Percentiles rank a stretch among this genome's conserved stretches.
phyloP scores from a whole-genome alignment of 1,140 invertebrate genomes.

The Neuroterus valhalla region DNA sequence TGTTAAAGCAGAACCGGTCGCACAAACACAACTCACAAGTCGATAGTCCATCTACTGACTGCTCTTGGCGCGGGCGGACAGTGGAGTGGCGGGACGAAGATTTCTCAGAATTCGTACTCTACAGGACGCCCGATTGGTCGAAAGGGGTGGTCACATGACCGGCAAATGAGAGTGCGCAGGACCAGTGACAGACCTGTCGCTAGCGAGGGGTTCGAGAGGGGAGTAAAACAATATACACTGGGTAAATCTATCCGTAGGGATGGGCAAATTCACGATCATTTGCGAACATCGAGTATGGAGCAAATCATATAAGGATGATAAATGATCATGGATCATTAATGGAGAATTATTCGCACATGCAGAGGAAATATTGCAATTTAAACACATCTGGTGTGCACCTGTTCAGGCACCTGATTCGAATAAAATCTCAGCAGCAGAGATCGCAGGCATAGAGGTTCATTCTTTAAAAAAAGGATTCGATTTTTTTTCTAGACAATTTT shows the following conservation, averaged over 20 bases:
- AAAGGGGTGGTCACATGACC: background rate
- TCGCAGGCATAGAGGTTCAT: too few relatives aligned
- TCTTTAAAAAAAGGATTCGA: background rate
- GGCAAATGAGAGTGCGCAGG: background rate
- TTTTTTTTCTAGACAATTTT: background rate
- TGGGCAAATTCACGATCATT: conserved; percentile 5
- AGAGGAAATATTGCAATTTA: background rate
- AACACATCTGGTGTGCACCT: background rate
- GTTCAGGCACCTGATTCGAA: background rate
- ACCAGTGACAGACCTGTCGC: conserved; percentile 18
- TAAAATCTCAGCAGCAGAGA: background rate
- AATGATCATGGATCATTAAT: background rate
- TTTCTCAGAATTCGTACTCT: conserved; percentile 21
- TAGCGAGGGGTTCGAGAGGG: conserved; percentile 10
- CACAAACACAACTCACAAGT: background rate
- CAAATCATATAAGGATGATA: background rate
- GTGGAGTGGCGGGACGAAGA: conserved; percentile 23
- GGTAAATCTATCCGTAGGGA: conserved; percentile 12
- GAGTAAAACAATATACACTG: background rate
- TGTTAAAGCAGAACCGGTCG: conserved; percentile 2
- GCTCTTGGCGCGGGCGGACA: conserved; percentile 13
- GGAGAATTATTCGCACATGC: background rate
- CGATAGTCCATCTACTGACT: conserved; percentile 26
- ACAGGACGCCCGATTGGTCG: background rate
- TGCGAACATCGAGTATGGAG: background rate